Percentiles rank a stretch among this genome's conserved stretches.
These are phyloP conservation scores for Amphipyra tragopoginis DNA, from an alignment of 2,888 invertebrate genomes.

Conservation along the genomic window DNA sequence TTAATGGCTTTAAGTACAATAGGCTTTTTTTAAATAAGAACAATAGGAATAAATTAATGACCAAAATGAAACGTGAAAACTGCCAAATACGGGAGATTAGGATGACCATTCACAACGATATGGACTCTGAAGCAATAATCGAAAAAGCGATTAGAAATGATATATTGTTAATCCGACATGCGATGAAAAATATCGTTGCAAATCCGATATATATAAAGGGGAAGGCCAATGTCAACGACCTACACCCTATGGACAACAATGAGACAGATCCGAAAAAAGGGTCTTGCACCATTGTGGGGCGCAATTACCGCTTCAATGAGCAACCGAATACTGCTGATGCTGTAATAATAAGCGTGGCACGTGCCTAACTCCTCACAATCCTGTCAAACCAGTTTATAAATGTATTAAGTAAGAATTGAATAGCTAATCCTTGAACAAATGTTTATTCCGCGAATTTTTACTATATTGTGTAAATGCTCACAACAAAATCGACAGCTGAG, in stretches of 20 bases:
- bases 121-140: constrained; percentile 60
- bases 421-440: constrained; percentile 46
- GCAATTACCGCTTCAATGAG: constrained; percentile 83
- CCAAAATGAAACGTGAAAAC: constrained; percentile 61
- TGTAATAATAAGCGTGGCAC: constrained; percentile 71
- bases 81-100: constrained; percentile 68
- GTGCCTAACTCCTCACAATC: constrained; percentile 63
- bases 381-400: constrained; percentile 62
- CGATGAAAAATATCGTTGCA: constrained; percentile 82
- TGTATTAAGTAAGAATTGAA: constrained; percentile 47
- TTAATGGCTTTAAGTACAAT: constrained; percentile 11
- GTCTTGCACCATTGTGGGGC: constrained; percentile 81
- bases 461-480: constrained; percentile 32
- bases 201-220: constrained; percentile 79
- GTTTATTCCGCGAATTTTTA: constrained; percentile 22
- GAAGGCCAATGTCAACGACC: constrained; percentile 89
- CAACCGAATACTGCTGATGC: constrained; percentile 76
- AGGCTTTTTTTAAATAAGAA: constrained; percentile 34
- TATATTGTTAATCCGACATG: constrained; percentile 82
- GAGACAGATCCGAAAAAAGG: constrained; percentile 82
- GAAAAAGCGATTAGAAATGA: constrained; percentile 77
- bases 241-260: constrained; percentile 84
- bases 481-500: constrained; percentile 29
- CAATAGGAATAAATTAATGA: constrained; percentile 45
- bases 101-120: constrained; percentile 52